Evolutionary conservation across 1,140 invertebrate species (phyloP), one percentile per base, ranked within the genome.

Genomic region (Rhagoletis pomonella): DNA sequence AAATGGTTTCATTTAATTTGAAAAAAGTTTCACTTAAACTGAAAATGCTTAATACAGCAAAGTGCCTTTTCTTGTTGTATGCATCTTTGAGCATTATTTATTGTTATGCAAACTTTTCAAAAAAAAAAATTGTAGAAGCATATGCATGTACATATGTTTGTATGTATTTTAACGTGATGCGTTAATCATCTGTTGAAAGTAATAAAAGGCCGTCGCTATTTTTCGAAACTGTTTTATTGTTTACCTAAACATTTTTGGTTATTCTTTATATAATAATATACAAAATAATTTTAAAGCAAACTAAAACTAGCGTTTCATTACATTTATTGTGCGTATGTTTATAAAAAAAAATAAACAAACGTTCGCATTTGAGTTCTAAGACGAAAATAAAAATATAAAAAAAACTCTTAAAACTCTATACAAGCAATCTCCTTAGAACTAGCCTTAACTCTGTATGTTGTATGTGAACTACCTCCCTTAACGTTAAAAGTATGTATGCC

Each of bases 401-500:
- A 62, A 62, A 65, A 44, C 2, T n/a, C 47, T 67, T 67, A 86
- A 55, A 86, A 55, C 17, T 50, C 42, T 86, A 44, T 50, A 86
- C 84, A 86, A 86, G 62, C 62, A 86, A 86, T 86, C 44, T 65
- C 62, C 86, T 86, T 67, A 86, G 42, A 88, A 60, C 55, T 91
- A 90, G 86, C 67, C 90, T 91, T 91, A 91, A 73, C 73, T 17
- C 69, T 73, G 85, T 86, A 84, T 73, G 89, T 81, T 73, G 89
- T 81, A 81, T 90, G 86, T 86, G 65, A 86, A 86, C 64, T 86
- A 67, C 64, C 86, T 86, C 58, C 85, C 73, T 81, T 81, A 81
- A 58, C 47, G 47, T 81, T 55, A 55, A 55, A 55, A 55, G 73
- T 81, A 29, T 55, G 73, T 81, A 81, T 81, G 73, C 73, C 73